Percentiles rank a stretch among this genome's conserved stretches.
These are phyloP conservation scores for Sus cebifrons DNA, from an alignment of 2,797 vertebrate species.

Conservation along the genomic window DNA sequence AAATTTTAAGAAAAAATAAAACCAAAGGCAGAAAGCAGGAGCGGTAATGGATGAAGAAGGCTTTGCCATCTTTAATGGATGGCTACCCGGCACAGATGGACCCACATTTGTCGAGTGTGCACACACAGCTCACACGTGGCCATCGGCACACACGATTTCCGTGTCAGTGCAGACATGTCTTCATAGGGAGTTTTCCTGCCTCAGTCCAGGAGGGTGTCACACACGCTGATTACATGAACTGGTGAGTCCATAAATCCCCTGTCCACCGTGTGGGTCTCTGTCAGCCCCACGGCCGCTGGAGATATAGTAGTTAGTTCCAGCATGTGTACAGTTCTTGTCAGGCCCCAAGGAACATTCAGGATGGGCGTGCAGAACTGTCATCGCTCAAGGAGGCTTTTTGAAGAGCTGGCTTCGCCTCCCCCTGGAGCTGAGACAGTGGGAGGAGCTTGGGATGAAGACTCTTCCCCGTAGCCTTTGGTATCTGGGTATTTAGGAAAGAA, in stretches of 20 bases:
- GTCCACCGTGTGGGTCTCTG: background rate
- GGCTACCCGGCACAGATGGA: too few species aligned
- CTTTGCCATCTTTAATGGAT: background rate
- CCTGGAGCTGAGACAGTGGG: background rate
- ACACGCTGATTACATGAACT: conserved; percentile 46
- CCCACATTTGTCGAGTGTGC: background rate
- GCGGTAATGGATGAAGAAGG: background rate
- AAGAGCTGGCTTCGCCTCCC: background rate
- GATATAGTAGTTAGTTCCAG: conserved; percentile 17
- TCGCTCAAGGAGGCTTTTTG: background rate
- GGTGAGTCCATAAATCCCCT: background rate
- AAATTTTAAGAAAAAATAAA: conserved; percentile 30
- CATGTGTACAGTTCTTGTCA: background rate
- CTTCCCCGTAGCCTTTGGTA: background rate
- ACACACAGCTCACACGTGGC: fast-evolving
- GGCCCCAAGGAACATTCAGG: background rate
- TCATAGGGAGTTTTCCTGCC: background rate
- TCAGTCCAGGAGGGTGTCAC: background rate
- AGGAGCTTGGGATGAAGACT: background rate
- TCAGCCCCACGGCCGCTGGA: background rate
- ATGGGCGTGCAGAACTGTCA: background rate
- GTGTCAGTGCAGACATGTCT: background rate
- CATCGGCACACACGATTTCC: background rate
- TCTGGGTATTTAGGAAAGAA: background rate
- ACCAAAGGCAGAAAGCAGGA: background rate